A percentile compares a stretch with the other conserved stretches of the same genome.
These are phyloP conservation scores for Platysteira castanea DNA, from an alignment of 2,113 vertebrate genomes.

Conservation along the genomic window DNA sequence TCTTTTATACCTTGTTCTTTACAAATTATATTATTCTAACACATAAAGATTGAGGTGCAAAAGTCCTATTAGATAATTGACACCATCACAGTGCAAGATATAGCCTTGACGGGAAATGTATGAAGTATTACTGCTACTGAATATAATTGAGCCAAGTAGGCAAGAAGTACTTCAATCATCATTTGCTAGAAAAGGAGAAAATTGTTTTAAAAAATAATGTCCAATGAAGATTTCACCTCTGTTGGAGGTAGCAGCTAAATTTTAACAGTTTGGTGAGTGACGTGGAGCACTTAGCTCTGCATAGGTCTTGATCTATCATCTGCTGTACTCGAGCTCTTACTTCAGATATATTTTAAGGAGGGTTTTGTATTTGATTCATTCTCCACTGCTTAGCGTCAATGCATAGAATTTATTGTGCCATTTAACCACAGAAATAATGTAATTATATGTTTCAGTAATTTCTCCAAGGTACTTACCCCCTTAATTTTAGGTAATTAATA, in stretches of 20 bases:
- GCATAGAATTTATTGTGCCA: neutral
- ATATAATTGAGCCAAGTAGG: neutral
- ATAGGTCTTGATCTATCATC: neutral
- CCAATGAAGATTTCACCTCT: neutral
- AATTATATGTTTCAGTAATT: neutral
- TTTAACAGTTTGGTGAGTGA: neutral
- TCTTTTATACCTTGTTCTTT: neutral
- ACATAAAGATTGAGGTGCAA: neutral
- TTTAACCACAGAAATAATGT: neutral
- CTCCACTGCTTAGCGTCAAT: neutral
- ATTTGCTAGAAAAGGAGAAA: neutral
- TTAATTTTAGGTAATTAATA: neutral
- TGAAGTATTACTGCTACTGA: neutral
- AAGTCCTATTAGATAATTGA: neutral
- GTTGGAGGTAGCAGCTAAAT: neutral
- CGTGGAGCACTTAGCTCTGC: neutral
- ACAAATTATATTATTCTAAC: neutral
- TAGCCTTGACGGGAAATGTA: neutral
- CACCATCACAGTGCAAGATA: neutral
- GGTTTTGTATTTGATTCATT: accelerated
- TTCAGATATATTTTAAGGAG: neutral
- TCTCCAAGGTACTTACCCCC: neutral
- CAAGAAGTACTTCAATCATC: neutral
- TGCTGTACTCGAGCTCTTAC: neutral
- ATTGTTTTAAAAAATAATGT: neutral